A percentile compares a stretch with the other conserved stretches of the same genome.
Conservation (phyloP, 2,888 invertebrate genomes). For the Masnerella sp. region DNA sequence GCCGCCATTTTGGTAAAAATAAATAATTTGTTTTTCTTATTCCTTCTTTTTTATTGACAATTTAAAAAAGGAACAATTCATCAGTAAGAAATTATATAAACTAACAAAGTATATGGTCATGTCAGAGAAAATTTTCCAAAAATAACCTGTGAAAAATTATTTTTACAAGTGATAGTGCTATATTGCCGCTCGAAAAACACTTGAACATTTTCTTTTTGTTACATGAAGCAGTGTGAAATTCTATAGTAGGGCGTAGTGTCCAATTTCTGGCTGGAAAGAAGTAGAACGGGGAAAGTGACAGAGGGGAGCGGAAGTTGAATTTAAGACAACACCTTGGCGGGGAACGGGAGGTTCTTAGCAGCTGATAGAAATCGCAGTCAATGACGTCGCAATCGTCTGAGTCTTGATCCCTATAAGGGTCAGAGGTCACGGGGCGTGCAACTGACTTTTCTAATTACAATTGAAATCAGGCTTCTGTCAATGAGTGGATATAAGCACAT, state of each 20-base stretch:
- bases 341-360: too few species aligned
- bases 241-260: slow-evolving; percentile 34
- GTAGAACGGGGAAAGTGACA: background rate
- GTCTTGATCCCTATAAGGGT: slow-evolving; percentile 4
- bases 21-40: too few species aligned
- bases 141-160: slow-evolving; percentile 16
- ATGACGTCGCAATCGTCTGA: background rate
- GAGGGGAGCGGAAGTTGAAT: background rate
- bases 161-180: slow-evolving; percentile 38
- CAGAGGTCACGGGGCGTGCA: slow-evolving; percentile 22
- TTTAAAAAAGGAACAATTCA: too few species aligned
- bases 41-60: too few species aligned
- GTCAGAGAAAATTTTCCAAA: too few species aligned
- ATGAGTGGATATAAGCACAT: slow-evolving; percentile 13
- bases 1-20: too few species aligned
- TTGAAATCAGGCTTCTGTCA: slow-evolving; percentile 25
- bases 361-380: slow-evolving; percentile 13
- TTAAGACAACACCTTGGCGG: slow-evolving; percentile 16
- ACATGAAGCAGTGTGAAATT: slow-evolving; percentile 24
- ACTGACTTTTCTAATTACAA: slow-evolving; percentile 28
- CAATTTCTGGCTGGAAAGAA: slow-evolving; percentile 5
- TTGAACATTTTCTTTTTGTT: slow-evolving; percentile 26
- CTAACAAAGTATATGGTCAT: too few species aligned
- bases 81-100: too few species aligned
- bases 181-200: too few species aligned